Base-by-base conservation (phyloP, 2,797 vertebrate genomes). In the Sciaenops ocellatus region DNA sequence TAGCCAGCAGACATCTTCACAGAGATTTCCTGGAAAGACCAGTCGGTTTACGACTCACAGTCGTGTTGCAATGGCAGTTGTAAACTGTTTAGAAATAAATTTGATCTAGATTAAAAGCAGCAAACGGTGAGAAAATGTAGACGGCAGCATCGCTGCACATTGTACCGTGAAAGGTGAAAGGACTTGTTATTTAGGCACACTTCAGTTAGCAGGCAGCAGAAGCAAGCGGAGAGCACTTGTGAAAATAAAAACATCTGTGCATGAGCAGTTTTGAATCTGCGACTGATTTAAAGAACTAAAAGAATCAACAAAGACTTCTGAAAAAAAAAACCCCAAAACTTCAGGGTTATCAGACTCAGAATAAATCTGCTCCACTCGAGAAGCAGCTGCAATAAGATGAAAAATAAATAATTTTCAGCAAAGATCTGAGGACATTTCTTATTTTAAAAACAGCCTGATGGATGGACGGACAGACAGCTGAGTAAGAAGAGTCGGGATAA, bases 381-480 rank as follows among this genome's bases (percentile, higher is more conserved):
- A 76, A 79, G 48, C 69, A 57, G 61, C 78, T 44, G 76, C 71
- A 42, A 57, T 22, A 9, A 59, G 46, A 61, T 46, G 50, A 48
- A 55, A 63, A 42, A 64, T 18, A 59, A 28, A 15, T n/a, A 7
- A 51, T 61, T 59, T 56, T 48, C 13, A 61, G 69, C 42, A 54
- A 80, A 70, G 28, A 5, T 55, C 50, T 48, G 12, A 85, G 44
- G 66, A 70, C 28, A 22, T 64, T 71, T 64, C 46, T 66, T 62
- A 7, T 54, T 56, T 28, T 24, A 15, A 74, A 51, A 42, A 42
- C 41, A 42, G 4, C 1, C 4, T 44, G 13, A 74, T 0, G 62
- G 63, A 57, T 28, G 59, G 80, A 78, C 73, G 69, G 73, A 82
- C 71, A 26, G 16, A 30, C 67, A 84, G 77, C 55, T 51, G 73